phyloP scores from a whole-genome alignment of 2,888 invertebrate species.

The Hemithea aestivaria region DNA sequence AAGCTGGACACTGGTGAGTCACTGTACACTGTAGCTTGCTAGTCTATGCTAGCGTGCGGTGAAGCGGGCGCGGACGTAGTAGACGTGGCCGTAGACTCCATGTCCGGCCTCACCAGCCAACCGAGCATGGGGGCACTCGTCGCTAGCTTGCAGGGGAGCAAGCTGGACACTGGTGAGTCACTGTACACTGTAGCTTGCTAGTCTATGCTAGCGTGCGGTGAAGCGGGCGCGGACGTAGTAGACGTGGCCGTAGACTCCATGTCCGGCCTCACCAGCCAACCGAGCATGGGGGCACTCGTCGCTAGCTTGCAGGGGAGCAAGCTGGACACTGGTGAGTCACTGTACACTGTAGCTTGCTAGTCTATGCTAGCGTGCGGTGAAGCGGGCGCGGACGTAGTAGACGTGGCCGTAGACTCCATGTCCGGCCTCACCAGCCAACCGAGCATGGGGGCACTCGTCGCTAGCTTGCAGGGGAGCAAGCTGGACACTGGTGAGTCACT shows the following conservation, averaged over 20 bases:
- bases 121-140: conserved; percentile 99
- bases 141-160: conserved; percentile 88
- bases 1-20: conserved; percentile 81
- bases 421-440: conserved; percentile 98
- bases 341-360: neutral
- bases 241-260: conserved; percentile 99
- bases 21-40: too few relatives aligned
- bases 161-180: conserved; percentile 80
- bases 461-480: neutral
- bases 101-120: conserved; percentile 99
- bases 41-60: conserved; percentile 95
- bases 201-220: conserved; percentile 94
- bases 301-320: neutral
- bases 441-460: neutral
- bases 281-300: neutral
- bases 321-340: conserved; percentile 4
- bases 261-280: conserved; percentile 99
- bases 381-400: conserved; percentile 97
- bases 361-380: conserved; percentile 95
- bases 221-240: conserved; percentile 96
- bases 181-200: too few relatives aligned
- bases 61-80: conserved; percentile 97
- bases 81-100: conserved; percentile 98
- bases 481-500: conserved; percentile 4
- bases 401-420: conserved; percentile 99